Evolutionary conservation across 1,140 invertebrate genomes (phyloP).

Genomic region (Musca domestica): DNA sequence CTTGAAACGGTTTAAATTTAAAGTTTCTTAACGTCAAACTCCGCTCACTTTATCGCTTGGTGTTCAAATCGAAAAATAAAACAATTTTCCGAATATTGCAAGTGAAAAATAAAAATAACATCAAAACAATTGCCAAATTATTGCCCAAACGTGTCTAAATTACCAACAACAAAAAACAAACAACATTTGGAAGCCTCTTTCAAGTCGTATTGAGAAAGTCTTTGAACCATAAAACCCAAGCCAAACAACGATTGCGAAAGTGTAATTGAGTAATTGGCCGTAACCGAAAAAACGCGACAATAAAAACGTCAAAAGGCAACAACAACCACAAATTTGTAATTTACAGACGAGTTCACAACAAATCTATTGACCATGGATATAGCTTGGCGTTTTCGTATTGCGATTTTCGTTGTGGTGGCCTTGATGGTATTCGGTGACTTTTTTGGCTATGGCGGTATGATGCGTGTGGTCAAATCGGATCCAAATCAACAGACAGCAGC

Average conservation of each 20-base stretch:
- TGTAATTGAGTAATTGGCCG: not conserved
- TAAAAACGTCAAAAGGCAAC: not conserved
- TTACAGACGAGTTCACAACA: not conserved
- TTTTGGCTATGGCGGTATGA: conserved; percentile 43
- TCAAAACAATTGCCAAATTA: too few relatives aligned
- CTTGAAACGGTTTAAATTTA: too few relatives aligned
- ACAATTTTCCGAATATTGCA: too few relatives aligned
- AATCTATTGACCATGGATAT: conserved; percentile 35
- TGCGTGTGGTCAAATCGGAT: conserved; percentile 45
- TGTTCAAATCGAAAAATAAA: too few relatives aligned
- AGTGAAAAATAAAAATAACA: too few relatives aligned
- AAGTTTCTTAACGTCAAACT: too few relatives aligned
- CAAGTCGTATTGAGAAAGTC: too few relatives aligned
- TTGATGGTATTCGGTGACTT: conserved; percentile 50
- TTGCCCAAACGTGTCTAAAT: too few relatives aligned
- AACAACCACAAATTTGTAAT: conserved; percentile 4
- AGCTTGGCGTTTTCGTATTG: conserved; percentile 51
- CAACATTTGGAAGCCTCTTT: too few relatives aligned
- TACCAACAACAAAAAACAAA: too few relatives aligned
- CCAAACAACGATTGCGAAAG: conserved; percentile 2
- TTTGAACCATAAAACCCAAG: too few relatives aligned
- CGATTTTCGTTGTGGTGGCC: conserved; percentile 44
- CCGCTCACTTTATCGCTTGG: too few relatives aligned
- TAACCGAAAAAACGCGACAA: not conserved
- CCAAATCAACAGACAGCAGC: conserved; percentile 31